Evolutionary conservation across 2,797 vertebrate genomes (phyloP), one percentile per base, ranked within the genome.

Genomic region (Nannoperca obscura): DNA sequence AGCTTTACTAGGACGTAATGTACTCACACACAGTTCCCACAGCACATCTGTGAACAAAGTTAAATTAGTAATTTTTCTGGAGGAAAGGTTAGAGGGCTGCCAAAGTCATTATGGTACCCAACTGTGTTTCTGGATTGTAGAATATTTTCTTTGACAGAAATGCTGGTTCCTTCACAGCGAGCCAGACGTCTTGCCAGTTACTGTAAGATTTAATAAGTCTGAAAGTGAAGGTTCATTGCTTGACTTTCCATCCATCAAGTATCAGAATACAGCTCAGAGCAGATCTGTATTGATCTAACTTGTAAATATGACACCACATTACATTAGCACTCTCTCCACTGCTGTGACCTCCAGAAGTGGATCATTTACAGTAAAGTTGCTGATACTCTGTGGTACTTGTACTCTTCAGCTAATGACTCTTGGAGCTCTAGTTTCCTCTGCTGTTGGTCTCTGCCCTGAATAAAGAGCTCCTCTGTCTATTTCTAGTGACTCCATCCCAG

Each of bases 401-500:
- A 24, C 64, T 77, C 38, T 20, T 50, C 61, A 64, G 64, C 84
- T 91, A 87, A 91, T 85, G 85, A 87, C 61, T 88, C 54, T 61
- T 75, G 84, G 69, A 89, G 87, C 74, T 87, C 85, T 13, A 78
- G 72, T 88, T 90, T 89, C 74, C 62, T 63, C 76, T 68, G 72
- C 71, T 78, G 73, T 76, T 83, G 63, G 53, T 72, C 78, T 81
- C 71, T 88, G 89, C 74, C 87, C 89, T 81, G 74, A 81, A 89
- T 88, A 82, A 80, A 82, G 63, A 82, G 52, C 68, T 86, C 62
- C 82, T 86, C 71, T 77, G 70, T 90, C 90, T 92, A 90, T 92
- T 93, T 91, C 80, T 86, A 86, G 90, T 88, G 74, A 85, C 79
- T 80, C 80, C 73, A 74, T 84, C 90, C 90, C 83, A 76, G 73